A percentile compares a stretch with the other conserved stretches of the same genome.
Conservation (phyloP, 1,140 invertebrate genomes). For the Ylistrum balloti region DNA sequence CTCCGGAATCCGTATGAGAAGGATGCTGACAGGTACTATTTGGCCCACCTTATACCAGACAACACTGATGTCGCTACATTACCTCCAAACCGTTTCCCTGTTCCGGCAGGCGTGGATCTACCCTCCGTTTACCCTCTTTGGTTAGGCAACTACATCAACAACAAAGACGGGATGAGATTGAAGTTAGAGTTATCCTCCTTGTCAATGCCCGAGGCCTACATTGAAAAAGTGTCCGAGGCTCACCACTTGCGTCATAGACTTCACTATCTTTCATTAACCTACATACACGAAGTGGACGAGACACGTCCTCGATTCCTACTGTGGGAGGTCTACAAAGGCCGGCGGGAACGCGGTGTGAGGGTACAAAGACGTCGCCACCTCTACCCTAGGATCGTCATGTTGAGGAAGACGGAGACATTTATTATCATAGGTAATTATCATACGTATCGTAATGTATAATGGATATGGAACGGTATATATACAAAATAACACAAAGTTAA, state of each 20-base stretch:
- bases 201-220: neutral
- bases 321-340: neutral
- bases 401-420: neutral
- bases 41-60: neutral
- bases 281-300: neutral
- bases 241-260: neutral
- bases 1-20: neutral
- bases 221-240: neutral
- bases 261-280: neutral
- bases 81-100: neutral
- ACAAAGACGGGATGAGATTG: neutral
- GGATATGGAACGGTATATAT: too few relatives aligned
- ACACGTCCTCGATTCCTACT: neutral
- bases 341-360: neutral
- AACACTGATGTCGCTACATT: neutral
- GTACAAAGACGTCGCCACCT: neutral
- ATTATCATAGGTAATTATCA: neutral
- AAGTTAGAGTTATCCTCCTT: neutral
- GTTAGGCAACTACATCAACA: neutral
- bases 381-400: neutral
- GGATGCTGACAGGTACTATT: neutral
- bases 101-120: neutral
- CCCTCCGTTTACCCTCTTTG: neutral
- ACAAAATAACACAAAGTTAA: too few relatives aligned
- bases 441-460: neutral